Base-by-base conservation (phyloP, 1,140 invertebrate genomes). In the Patella vulgata region DNA sequence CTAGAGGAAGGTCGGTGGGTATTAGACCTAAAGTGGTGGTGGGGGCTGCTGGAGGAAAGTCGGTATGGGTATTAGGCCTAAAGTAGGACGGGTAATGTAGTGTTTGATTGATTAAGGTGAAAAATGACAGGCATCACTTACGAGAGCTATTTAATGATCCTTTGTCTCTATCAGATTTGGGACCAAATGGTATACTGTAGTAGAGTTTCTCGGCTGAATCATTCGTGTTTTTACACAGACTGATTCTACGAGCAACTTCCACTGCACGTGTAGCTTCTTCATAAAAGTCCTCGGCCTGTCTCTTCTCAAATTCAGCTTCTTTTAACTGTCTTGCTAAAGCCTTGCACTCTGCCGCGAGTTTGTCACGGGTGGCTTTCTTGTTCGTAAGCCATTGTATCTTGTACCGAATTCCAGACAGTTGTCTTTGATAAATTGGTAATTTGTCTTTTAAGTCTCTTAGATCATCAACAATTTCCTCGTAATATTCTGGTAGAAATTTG, bases 181-280 rank as follows among this genome's bases (percentile, higher is more conserved):
- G 50, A 46, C 65, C 69, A 31, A 75, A 44, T 19, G 70, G 71
- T 12, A 73, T 46, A 30, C 59, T 65, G 57, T 77, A 74, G 60
- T 66, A 75, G 1, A 77, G 70, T 53, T 75, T 79, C 39, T 73
- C 68, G 11, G 73, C 67, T 2, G 69, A 56, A 21, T 77, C 74
- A 21, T 64, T 70, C 36, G 64, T 67, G 1, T 59, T 72, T 54
- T 79, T 79, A 36, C 59, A 67, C 36, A 77, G 47, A 33, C 64
- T 19, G 11, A 79, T 59, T 46, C 64, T 42, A 17, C 68, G 50
- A 3, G 74, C 75, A 23, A 70, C 44, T 44, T 73, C 67, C 51
- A 70, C 40, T 28, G 66, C 59, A 28, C 52, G 46, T 68, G 63
- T 44, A 48, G 61, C n/a, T 61, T 66, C 36, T 76, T 69, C 42